Evolutionary conservation across 2,797 vertebrate genomes (phyloP).

Genomic region (Sphenopsis melanotis): DNA sequence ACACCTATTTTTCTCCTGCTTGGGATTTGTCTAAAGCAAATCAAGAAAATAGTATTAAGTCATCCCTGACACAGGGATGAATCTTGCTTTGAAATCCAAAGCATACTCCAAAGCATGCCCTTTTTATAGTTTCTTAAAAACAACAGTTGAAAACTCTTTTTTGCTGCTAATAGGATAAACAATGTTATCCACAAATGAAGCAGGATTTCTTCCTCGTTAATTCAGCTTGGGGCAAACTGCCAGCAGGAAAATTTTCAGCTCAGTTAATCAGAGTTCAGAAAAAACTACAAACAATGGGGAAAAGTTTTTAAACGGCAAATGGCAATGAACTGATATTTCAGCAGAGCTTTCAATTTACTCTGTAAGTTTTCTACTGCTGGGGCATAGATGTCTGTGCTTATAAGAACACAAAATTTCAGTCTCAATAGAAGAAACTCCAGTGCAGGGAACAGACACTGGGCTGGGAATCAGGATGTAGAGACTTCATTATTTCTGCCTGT

Average conservation of each 20-base stretch:
- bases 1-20: background rate
- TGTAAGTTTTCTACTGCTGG: background rate
- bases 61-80: background rate
- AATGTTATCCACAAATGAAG: slow-evolving; percentile 7
- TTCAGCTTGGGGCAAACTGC: slow-evolving; percentile 5
- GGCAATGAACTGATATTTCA: background rate
- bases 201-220: background rate
- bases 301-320: background rate
- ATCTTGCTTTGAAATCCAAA: slow-evolving; percentile 16
- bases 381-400: background rate
- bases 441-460: background rate
- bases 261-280: slow-evolving; percentile 3
- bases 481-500: background rate
- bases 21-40: background rate
- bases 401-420: background rate
- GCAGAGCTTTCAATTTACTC: background rate
- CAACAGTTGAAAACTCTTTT: background rate
- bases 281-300: background rate
- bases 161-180: slow-evolving; percentile 18
- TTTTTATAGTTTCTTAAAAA: slow-evolving; percentile 10
- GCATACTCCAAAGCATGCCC: background rate
- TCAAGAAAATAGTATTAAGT: background rate
- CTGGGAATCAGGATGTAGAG: background rate
- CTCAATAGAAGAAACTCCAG: background rate
- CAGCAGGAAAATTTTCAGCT: slow-evolving; percentile 4